These are phyloP conservation scores for Epinotia nisella DNA, from an alignment of 2,888 invertebrate species.

Conservation along the genomic window DNA sequence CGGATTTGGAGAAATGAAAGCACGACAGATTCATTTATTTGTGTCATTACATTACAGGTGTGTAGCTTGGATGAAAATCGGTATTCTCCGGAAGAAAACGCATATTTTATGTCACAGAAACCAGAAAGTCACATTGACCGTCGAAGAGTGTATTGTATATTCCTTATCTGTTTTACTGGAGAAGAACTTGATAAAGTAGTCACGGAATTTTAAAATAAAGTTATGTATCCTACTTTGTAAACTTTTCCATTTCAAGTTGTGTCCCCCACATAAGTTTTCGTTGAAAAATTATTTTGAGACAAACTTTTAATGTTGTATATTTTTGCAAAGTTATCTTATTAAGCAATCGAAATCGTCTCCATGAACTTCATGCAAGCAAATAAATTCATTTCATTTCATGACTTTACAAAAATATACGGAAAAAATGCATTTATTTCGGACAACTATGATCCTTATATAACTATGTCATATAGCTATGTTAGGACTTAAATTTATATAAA, in stretches of 20 bases:
- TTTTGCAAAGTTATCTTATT: too few relatives aligned
- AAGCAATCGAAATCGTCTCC: too few relatives aligned
- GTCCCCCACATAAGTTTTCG: background rate
- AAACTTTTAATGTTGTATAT: too few relatives aligned
- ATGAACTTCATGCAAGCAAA: too few relatives aligned
- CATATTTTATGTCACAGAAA: slow-evolving; percentile 60
- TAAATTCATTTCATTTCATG: too few relatives aligned
- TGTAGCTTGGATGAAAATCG: slow-evolving; percentile 68
- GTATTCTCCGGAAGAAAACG: slow-evolving; percentile 69
- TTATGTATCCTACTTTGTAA: background rate
- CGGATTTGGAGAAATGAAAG: too few relatives aligned
- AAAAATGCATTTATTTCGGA: too few relatives aligned
- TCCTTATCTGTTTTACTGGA: slow-evolving; percentile 76
- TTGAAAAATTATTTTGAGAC: background rate
- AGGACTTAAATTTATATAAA: too few relatives aligned
- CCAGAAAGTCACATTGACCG: slow-evolving; percentile 65
- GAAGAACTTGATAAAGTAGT: slow-evolving; percentile 75
- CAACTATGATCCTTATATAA: too few relatives aligned
- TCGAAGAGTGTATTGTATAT: slow-evolving; percentile 72
- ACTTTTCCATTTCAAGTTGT: background rate
- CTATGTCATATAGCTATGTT: too few relatives aligned
- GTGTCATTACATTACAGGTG: slow-evolving; percentile 54
- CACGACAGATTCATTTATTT: background rate
- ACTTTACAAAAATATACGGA: too few relatives aligned
- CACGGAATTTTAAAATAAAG: slow-evolving; percentile 62